Conservation (phyloP, 2,888 invertebrate genomes). For the Hemithea aestivaria region DNA sequence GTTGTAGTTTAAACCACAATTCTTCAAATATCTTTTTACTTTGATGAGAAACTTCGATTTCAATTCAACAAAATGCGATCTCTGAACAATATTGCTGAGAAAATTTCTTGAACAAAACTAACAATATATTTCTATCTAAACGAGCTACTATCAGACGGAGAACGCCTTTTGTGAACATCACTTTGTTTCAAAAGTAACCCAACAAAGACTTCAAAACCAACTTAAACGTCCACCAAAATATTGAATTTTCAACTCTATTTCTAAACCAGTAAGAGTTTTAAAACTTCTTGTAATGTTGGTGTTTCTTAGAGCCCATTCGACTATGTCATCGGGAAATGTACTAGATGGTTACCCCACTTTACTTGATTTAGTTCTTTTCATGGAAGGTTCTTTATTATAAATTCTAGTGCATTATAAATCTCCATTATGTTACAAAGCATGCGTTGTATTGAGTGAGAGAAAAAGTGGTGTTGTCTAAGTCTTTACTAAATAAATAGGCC, state of each 20-base stretch:
- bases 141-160: constrained; percentile 9
- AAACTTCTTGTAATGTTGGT: background rate
- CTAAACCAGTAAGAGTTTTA: background rate
- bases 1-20: too few relatives aligned
- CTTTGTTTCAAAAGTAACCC: constrained; percentile 13
- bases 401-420: background rate
- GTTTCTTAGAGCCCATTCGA: constrained; percentile 1
- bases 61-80: background rate
- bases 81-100: background rate
- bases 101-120: constrained; percentile 11
- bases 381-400: background rate
- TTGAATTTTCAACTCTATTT: background rate
- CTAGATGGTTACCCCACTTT: constrained; percentile 7
- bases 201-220: constrained; percentile 7
- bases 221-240: background rate
- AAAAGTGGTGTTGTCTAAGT: too few relatives aligned
- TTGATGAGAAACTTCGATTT: too few relatives aligned
- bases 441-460: too few relatives aligned
- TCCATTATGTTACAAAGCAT: too few relatives aligned
- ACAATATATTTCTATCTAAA: constrained; percentile 11
- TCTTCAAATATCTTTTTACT: too few relatives aligned
- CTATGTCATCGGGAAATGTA: constrained; percentile 7
- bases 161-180: constrained; percentile 14
- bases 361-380: background rate
- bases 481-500: too few relatives aligned